Evolutionary conservation across 2,888 invertebrate genomes (phyloP).

Genomic region (Chloromyia formosa): DNA sequence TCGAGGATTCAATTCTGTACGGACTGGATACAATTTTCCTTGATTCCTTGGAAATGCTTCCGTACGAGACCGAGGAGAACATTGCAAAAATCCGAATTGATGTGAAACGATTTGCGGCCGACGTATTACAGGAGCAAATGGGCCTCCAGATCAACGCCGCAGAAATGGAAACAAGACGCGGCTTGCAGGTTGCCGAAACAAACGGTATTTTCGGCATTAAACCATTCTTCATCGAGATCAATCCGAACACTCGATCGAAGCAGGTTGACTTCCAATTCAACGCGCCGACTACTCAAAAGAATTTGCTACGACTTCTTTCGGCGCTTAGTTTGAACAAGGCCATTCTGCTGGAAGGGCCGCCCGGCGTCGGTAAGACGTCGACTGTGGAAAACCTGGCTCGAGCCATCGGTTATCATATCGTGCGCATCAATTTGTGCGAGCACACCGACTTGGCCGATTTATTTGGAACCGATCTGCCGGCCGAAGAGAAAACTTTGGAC

Average conservation of each 20-base stretch:
- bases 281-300: constrained; percentile 81
- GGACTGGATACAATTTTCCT: constrained; percentile 92
- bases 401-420: constrained; percentile 82
- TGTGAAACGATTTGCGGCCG: not conserved
- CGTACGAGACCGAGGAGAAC: constrained; percentile 71
- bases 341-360: constrained; percentile 94
- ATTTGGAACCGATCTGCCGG: constrained; percentile 97
- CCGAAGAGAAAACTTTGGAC: constrained; percentile 74
- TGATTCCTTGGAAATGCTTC: constrained; percentile 87
- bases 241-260: constrained; percentile 6
- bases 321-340: constrained; percentile 92
- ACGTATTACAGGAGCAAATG: not conserved
- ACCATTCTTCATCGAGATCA: constrained; percentile 73
- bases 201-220: constrained; percentile 72
- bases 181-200: not conserved
- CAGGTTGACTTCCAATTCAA: constrained; percentile 73
- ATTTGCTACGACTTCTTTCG: constrained; percentile 84
- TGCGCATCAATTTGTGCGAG: constrained; percentile 96
- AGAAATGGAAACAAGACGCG: not conserved
- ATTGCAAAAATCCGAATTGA: constrained; percentile 62
- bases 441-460: constrained; percentile 99
- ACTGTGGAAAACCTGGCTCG: constrained; percentile 89
- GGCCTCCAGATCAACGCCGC: not conserved
- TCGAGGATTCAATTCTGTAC: constrained; percentile 79
- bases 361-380: constrained; percentile 98